Base-by-base conservation (phyloP, 2,888 invertebrate genomes). In the Drosophila prostipennis region DNA sequence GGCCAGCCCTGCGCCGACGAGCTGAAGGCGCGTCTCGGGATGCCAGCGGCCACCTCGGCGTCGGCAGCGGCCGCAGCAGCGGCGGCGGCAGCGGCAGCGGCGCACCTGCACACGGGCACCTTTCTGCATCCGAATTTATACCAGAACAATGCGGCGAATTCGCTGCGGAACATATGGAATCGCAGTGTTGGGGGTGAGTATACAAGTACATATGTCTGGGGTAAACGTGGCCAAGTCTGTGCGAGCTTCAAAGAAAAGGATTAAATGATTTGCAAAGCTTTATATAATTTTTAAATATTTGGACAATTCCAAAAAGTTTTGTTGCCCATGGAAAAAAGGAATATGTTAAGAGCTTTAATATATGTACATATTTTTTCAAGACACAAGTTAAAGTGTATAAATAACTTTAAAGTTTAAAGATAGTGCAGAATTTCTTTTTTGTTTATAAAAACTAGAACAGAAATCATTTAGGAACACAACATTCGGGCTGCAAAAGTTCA, bases 1-100 rank as follows among this genome's bases (percentile, higher is more conserved):
- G 96, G 95, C 73, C 94, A 94, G 91, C 93, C 92, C 48, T 92
- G 92, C 74, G 92, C 92, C 72, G 96, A 98, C 92, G 97, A 97
- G 92, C 93, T 97, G 90, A 97, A 97, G 93, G 96, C 97, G 64
- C 94, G 97, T 79, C 94, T 97, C 82, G 97, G 97, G 92, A 96
- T 96, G 65, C 94, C 95, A 74, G 76, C 87, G 53, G 86, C 92
- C 46, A 70, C 83, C 11, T 23, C 83, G n/a, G 88, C 82, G 36
- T 78, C 80, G 16, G 89, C 89, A 37, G 88, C 81, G 23, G 79
- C 80, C 29, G 83, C 88, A 7, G 82, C 81, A 11, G 87, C 82
- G 14, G 82, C 83, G 19, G 83, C 87, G 32, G 83, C 84, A 13
- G 87, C 83, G 29, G 88, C 89, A 69, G 83, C 88, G 16, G 82